phyloP scores from a whole-genome alignment of 2,888 invertebrate genomes.

The Liopterus haemorrhoidalis region DNA sequence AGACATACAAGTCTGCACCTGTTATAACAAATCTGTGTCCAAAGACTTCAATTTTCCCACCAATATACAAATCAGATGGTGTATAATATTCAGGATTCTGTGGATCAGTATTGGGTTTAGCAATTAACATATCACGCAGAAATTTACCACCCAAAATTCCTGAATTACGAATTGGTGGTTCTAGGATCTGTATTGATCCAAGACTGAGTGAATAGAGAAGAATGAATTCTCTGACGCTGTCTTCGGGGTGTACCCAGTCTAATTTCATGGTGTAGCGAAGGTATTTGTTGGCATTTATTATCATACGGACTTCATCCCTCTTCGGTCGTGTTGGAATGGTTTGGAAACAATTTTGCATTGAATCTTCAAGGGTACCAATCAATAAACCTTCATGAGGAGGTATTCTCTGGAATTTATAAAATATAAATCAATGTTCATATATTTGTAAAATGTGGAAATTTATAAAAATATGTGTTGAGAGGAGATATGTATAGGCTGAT shows the following conservation, averaged over 20 bases:
- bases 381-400: slow-evolving; percentile 63
- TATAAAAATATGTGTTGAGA: too few relatives aligned
- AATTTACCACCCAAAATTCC: slow-evolving; percentile 72
- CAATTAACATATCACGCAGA: slow-evolving; percentile 58
- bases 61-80: slow-evolving; percentile 73
- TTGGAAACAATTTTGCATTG: slow-evolving; percentile 64
- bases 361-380: slow-evolving; percentile 72
- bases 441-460: too few relatives aligned
- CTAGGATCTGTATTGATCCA: slow-evolving; percentile 68
- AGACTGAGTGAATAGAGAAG: slow-evolving; percentile 70
- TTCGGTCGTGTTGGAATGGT: slow-evolving; percentile 66
- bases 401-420: too few relatives aligned
- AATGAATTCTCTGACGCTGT: slow-evolving; percentile 67
- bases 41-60: slow-evolving; percentile 65
- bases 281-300: slow-evolving; percentile 63
- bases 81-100: slow-evolving; percentile 71
- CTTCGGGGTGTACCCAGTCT: slow-evolving; percentile 74
- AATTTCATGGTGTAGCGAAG: slow-evolving; percentile 67
- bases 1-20: slow-evolving; percentile 72
- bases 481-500: too few relatives aligned
- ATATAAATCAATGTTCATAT: too few relatives aligned
- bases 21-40: slow-evolving; percentile 70
- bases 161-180: slow-evolving; percentile 66
- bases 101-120: slow-evolving; percentile 62
- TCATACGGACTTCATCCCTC: slow-evolving; percentile 68